Conservation (phyloP, 2,113 vertebrate genomes). For the Cyphomyrus discorhynchus region DNA sequence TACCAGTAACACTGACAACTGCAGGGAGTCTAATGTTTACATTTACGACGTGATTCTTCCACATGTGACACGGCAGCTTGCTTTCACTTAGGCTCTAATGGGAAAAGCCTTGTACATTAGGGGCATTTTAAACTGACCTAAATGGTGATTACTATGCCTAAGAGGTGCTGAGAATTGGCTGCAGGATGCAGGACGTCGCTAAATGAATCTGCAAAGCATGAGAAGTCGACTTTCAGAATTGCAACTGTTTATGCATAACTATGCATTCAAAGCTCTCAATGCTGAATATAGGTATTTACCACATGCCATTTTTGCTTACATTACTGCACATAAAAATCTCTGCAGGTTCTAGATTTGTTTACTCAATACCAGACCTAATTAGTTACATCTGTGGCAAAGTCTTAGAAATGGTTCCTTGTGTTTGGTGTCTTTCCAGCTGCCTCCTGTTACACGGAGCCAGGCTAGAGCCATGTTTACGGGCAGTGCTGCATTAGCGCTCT, state of each 20-base stretch:
- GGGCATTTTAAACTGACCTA: background rate
- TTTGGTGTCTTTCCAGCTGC: conserved; percentile 30
- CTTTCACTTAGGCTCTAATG: background rate
- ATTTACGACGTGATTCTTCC: background rate
- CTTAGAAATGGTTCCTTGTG: background rate
- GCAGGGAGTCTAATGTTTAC: background rate
- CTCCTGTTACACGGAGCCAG: conserved; percentile 6
- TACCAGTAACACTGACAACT: background rate
- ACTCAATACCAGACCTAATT: background rate
- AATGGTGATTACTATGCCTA: background rate
- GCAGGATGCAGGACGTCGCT: background rate
- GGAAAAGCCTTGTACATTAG: background rate
- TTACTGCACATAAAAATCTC: background rate
- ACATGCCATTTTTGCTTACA: background rate
- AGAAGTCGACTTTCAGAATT: background rate
- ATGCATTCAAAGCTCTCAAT: background rate
- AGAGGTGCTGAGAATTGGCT: background rate
- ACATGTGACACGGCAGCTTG: background rate
- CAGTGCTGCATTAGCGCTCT: conserved; percentile 22
- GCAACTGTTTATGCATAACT: background rate
- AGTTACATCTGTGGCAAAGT: background rate
- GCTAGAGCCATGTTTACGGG: background rate
- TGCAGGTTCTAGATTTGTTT: background rate
- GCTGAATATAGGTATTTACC: background rate
- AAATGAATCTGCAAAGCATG: background rate